Base-by-base conservation (phyloP, 2,113 vertebrate species). In the Ciconia boyciana region DNA sequence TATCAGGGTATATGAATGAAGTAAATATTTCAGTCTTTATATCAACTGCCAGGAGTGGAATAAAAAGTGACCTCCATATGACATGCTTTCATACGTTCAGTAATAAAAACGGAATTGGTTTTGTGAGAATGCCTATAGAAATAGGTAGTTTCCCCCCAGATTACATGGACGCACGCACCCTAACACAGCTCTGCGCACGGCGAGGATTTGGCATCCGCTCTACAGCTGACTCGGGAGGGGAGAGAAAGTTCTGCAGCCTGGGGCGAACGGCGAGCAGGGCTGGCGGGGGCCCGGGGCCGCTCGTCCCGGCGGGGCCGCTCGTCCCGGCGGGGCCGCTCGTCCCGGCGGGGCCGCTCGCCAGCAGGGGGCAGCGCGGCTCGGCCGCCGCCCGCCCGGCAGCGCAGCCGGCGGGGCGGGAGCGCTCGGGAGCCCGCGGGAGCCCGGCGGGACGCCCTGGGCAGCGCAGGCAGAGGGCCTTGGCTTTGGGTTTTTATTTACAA, bases 321-420 rank as follows among this genome's bases (percentile, higher is more conserved):
- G 36, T 36, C 36, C 36, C 36, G 36, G 36, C 36, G 39, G 39
- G 29, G 8, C 41, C 31, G 46, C 31, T 29, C 10, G 22, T 46
- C 55, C 36, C 21, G 11, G 12, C 46, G 43, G n/a, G 12, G 39
- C 57, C 29, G 57, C 43, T 22, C 66, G 57, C 98, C 99, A 99
- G 98, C 97, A 99, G 99, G 98, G 99, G 99, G 98, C 98, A 98
- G 97, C 98, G 98, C 97, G 98, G 98, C 96, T 98, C 97, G 98
- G 98, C 97, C 94, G 97, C 98, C 92, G 91, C 98, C 98, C 95
- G 14, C 43, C 14, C 43, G 20, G 48, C 48, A 48, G 48, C 48
- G 48, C 20, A 10, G 48, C 10, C 20, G 8, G 52, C 18, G 18
- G 55, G 18, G 54, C 11, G 55, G 31, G 55, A 12, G 55, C 17